Evolutionary conservation across 1,140 invertebrate genomes (phyloP).

Genomic region (Aethina tumida): DNA sequence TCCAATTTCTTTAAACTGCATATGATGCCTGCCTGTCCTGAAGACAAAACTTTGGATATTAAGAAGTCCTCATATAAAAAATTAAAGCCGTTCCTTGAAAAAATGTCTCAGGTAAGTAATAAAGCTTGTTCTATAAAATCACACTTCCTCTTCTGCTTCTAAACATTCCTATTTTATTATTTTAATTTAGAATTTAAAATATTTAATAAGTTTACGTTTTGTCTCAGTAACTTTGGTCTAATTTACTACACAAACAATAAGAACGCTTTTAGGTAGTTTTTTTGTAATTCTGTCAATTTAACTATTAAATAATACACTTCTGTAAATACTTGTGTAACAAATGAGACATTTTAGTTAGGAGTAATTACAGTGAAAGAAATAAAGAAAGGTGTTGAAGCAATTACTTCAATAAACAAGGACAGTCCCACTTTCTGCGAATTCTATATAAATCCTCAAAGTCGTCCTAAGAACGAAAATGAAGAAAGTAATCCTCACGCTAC

Average conservation of each 20-base stretch:
- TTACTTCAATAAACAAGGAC: conserved; percentile 45
- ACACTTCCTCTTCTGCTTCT: no score
- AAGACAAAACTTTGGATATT: conserved; percentile 59
- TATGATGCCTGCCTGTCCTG: conserved; percentile 62
- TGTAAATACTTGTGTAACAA: no score
- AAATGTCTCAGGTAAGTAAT: conserved; percentile 47
- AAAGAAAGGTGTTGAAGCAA: conserved; percentile 63
- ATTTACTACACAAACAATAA: no score
- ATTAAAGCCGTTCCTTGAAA: conserved; percentile 67
- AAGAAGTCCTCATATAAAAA: conserved; percentile 89
- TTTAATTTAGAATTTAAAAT: neutral
- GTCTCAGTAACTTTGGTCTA: no score
- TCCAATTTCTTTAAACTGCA: conserved; percentile 73
- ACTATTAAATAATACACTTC: no score
- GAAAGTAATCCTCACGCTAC: conserved; percentile 24
- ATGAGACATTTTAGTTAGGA: conserved; percentile 39
- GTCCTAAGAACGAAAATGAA: conserved; percentile 24
- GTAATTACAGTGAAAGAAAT: conserved; percentile 58
- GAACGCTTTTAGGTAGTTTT: no score
- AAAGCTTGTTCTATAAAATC: neutral
- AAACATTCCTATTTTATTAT: no score
- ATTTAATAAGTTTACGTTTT: neutral
- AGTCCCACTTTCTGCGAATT: conserved; percentile 42
- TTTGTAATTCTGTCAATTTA: no score
- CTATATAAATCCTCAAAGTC: conserved; percentile 23